These are phyloP conservation scores for Syngnathus scovelli DNA, from an alignment of 2,113 vertebrate species.

Conservation along the genomic window DNA sequence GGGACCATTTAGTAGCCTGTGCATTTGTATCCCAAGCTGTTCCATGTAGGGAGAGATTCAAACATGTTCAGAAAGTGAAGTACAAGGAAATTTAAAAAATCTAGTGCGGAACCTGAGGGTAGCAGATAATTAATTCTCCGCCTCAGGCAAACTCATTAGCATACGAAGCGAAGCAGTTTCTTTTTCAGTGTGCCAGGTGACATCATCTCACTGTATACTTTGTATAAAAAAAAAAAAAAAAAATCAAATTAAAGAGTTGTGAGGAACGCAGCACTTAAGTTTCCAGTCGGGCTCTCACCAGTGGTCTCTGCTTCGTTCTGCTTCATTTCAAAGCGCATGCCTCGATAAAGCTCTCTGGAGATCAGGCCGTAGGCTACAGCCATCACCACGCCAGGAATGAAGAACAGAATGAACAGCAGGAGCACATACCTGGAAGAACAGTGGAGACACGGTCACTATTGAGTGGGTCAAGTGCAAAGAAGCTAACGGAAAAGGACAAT, in stretches of 20 bases:
- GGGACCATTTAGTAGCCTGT: background rate
- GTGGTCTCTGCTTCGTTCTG: slow-evolving; percentile 56
- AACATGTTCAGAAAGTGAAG: background rate
- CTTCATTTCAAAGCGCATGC: slow-evolving; percentile 72
- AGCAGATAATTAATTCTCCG: slow-evolving; percentile 24
- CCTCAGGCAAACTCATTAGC: slow-evolving; percentile 21
- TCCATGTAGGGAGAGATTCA: background rate
- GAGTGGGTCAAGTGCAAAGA: background rate
- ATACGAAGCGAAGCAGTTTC: background rate
- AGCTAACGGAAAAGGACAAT: background rate
- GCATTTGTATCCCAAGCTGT: background rate
- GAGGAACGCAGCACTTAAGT: background rate
- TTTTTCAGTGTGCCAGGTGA: background rate
- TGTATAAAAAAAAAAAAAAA: no score
- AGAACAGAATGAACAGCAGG: slow-evolving; percentile 71
- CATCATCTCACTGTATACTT: background rate
- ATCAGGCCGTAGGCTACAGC: slow-evolving; percentile 75
- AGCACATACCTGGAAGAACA: slow-evolving; percentile 66
- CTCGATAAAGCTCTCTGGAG: slow-evolving; percentile 73
- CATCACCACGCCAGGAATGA: slow-evolving; percentile 76
- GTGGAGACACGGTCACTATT: background rate
- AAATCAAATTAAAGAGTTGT: background rate
- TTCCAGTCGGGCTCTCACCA: slow-evolving; percentile 53
- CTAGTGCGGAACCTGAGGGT: slow-evolving; percentile 26
- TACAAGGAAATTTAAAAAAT: background rate